These are phyloP conservation scores for Clamator glandarius DNA, from an alignment of 2,797 vertebrate genomes.

Conservation along the genomic window DNA sequence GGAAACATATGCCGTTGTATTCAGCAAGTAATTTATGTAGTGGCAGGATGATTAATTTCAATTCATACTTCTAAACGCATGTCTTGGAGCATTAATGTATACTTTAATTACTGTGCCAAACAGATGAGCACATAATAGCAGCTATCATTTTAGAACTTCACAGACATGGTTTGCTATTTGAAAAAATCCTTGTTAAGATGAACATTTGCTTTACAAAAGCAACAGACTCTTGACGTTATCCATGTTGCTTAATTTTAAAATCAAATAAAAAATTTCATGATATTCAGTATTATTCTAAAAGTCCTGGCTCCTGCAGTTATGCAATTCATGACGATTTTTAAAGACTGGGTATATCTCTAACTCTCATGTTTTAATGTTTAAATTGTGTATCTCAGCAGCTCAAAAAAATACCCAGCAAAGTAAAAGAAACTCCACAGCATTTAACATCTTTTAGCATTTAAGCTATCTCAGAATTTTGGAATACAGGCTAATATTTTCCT, in stretches of 20 bases:
- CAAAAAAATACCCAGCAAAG: neutral
- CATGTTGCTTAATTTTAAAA: slow-evolving; percentile 15
- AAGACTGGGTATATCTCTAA: neutral
- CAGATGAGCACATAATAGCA: slow-evolving; percentile 29
- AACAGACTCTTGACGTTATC: neutral
- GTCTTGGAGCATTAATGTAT: neutral
- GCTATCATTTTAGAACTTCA: slow-evolving; percentile 6
- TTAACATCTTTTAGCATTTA: neutral
- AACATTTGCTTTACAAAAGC: slow-evolving; percentile 16
- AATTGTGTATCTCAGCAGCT: neutral
- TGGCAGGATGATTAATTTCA: neutral
- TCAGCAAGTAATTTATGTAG: neutral
- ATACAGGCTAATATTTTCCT: neutral
- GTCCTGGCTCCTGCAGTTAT: neutral
- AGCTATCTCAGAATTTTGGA: neutral
- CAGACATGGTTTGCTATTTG: neutral
- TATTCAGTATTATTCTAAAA: neutral
- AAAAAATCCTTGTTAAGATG: neutral
- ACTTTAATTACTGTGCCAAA: slow-evolving; percentile 6
- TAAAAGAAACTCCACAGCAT: neutral
- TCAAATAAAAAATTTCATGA: neutral
- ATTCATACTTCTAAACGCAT: neutral
- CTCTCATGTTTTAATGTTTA: neutral
- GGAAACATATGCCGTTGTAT: neutral
- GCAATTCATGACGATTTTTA: neutral